A percentile compares a stretch with the other conserved stretches of the same genome.
These are phyloP conservation scores for Microctonus brassicae DNA, from an alignment of 2,888 invertebrate genomes.

Conservation along the genomic window DNA sequence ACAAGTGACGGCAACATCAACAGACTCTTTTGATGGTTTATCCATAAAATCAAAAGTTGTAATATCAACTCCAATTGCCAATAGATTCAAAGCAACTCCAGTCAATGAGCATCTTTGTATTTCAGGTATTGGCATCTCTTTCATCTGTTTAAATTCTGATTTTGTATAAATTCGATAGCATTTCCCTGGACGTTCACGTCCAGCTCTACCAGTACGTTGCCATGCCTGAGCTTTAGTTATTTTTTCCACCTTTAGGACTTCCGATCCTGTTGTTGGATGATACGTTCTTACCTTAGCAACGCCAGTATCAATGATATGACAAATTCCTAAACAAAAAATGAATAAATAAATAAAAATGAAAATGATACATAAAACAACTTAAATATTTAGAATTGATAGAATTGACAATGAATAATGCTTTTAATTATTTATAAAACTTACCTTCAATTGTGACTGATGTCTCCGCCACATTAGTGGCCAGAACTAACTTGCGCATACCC, in stretches of 20 bases:
- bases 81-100: slow-evolving; percentile 83
- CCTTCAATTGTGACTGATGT: slow-evolving; percentile 95
- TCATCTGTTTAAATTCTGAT: slow-evolving; percentile 80
- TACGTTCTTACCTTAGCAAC: slow-evolving; percentile 90
- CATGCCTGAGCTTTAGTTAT: slow-evolving; percentile 93
- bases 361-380: no score
- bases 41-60: slow-evolving; percentile 92
- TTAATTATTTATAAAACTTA: slow-evolving; percentile 39
- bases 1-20: slow-evolving; percentile 76
- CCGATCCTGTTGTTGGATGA: slow-evolving; percentile 85
- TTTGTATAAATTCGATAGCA: slow-evolving; percentile 92
- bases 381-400: no score
- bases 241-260: slow-evolving; percentile 83
- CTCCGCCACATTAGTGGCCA: slow-evolving; percentile 98
- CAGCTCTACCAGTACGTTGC: slow-evolving; percentile 94
- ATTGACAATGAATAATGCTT: slow-evolving; percentile 1
- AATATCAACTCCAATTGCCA: slow-evolving; percentile 87
- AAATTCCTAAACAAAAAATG: no score
- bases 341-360: no score
- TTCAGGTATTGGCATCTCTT: slow-evolving; percentile 85
- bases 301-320: slow-evolving; percentile 92
- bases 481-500: slow-evolving; percentile 88
- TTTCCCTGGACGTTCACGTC: slow-evolving; percentile 85
- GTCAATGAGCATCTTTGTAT: slow-evolving; percentile 81
- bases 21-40: slow-evolving; percentile 82